Percentiles rank a stretch among this genome's conserved stretches.
Evolutionary conservation across 2,888 invertebrate species (phyloP).

Genomic region (Tachina fera): DNA sequence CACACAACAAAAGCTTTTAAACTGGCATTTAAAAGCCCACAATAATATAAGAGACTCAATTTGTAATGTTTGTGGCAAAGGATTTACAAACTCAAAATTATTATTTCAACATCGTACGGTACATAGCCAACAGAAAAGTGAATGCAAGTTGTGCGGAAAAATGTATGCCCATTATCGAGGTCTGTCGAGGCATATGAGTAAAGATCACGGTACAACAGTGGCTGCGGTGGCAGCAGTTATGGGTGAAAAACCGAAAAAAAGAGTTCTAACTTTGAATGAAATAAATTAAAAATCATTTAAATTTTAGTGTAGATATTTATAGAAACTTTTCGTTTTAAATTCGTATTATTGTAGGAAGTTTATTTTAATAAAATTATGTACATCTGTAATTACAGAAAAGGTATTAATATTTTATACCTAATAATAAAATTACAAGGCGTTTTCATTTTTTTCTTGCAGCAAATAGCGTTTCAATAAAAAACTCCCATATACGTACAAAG

Average conservation of each 20-base stretch:
- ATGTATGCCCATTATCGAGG: slow-evolving; percentile 66
- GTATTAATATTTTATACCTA: too few relatives aligned
- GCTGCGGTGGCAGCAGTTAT: slow-evolving; percentile 69
- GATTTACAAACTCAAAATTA: slow-evolving; percentile 69
- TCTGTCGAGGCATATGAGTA: slow-evolving; percentile 63
- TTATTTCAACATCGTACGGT: slow-evolving; percentile 71
- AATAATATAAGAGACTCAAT: slow-evolving; percentile 69
- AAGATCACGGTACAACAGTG: slow-evolving; percentile 67
- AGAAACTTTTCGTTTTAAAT: slow-evolving; percentile 30
- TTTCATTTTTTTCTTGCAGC: too few relatives aligned
- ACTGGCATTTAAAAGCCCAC: slow-evolving; percentile 71
- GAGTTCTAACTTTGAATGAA: slow-evolving; percentile 67
- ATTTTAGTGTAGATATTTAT: slow-evolving; percentile 27
- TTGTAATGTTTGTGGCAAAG: slow-evolving; percentile 72
- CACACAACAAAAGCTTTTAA: slow-evolving; percentile 66
- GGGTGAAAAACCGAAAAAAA: slow-evolving; percentile 68
- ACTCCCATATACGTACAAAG: too few relatives aligned
- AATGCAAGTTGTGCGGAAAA: slow-evolving; percentile 67
- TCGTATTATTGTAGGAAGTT: slow-evolving; percentile 24
- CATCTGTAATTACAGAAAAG: slow-evolving; percentile 3
- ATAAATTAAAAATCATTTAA: slow-evolving; percentile 51
- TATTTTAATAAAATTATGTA: slow-evolving; percentile 49
- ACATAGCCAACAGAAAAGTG: slow-evolving; percentile 64
- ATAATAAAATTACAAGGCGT: too few relatives aligned
- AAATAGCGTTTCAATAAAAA: too few relatives aligned